Evolutionary conservation across 2,113 vertebrate species (phyloP).

Genomic region (Misgurnus anguillicaudatus): DNA sequence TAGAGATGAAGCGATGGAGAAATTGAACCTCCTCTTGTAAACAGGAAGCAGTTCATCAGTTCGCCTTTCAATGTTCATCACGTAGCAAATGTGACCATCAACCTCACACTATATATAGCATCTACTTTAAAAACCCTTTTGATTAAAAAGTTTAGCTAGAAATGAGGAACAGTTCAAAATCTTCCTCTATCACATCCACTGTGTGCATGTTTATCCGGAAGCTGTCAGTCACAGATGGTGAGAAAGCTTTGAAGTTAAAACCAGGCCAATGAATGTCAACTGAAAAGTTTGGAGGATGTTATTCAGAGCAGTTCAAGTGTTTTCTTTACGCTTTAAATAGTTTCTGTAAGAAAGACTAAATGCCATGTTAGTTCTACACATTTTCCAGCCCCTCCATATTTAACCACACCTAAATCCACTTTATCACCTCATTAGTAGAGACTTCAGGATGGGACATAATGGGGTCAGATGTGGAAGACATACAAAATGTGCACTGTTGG

Average conservation of each 20-base stretch:
- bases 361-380: too few species aligned
- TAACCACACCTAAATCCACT: too few species aligned
- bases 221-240: background rate
- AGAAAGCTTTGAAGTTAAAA: background rate
- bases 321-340: too few species aligned
- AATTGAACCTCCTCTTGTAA: slow-evolving; percentile 34
- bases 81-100: background rate
- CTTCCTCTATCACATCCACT: background rate
- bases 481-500: too few species aligned
- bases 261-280: background rate
- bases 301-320: background rate
- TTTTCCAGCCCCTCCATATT: too few species aligned
- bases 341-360: too few species aligned
- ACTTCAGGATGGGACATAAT: too few species aligned
- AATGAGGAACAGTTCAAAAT: background rate
- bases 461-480: too few species aligned
- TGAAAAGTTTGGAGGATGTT: background rate
- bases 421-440: too few species aligned
- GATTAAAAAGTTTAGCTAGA: background rate
- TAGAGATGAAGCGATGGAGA: slow-evolving; percentile 27
- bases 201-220: background rate
- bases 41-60: slow-evolving; percentile 48
- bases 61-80: background rate
- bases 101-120: slow-evolving; percentile 1
- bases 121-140: background rate